Conservation (phyloP, 2,888 invertebrate genomes). For the Rhopalosiphum nymphaeae region DNA sequence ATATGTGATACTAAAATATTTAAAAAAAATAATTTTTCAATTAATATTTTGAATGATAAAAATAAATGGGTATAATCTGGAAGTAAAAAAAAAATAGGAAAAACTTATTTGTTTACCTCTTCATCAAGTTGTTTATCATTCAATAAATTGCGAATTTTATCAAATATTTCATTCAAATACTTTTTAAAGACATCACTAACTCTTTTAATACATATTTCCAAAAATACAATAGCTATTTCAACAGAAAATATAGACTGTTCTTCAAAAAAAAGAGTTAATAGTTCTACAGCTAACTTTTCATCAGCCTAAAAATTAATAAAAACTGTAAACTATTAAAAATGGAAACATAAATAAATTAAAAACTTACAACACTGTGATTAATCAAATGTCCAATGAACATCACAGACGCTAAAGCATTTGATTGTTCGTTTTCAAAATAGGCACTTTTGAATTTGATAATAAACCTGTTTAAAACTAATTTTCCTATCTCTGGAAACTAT, state of each 20-base stretch:
- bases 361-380: conserved; percentile 87
- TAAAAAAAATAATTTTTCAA: not conserved
- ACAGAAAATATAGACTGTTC: conserved; percentile 97
- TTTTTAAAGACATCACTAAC: conserved; percentile 84
- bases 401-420: conserved; percentile 88
- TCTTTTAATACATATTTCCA: conserved; percentile 97
- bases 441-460: conserved; percentile 95
- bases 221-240: conserved; percentile 94
- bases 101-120: conserved; percentile 72
- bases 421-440: conserved; percentile 93
- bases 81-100: not conserved
- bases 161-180: conserved; percentile 89
- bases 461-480: conserved; percentile 88
- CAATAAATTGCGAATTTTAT: conserved; percentile 91
- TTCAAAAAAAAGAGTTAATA: conserved; percentile 91
- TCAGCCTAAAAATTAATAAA: conserved; percentile 76
- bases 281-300: conserved; percentile 94
- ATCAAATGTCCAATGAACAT: conserved; percentile 97
- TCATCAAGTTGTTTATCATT: conserved; percentile 93
- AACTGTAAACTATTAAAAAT: not conserved
- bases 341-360: not conserved
- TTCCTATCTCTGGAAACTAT: conserved; percentile 93
- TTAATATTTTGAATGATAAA: not conserved
- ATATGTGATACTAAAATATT: not conserved
- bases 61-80: not conserved